A percentile compares a stretch with the other conserved stretches of the same genome.
Evolutionary conservation across 2,113 vertebrate genomes (phyloP).

Genomic region (Leptobrachium ailaonicum): DNA sequence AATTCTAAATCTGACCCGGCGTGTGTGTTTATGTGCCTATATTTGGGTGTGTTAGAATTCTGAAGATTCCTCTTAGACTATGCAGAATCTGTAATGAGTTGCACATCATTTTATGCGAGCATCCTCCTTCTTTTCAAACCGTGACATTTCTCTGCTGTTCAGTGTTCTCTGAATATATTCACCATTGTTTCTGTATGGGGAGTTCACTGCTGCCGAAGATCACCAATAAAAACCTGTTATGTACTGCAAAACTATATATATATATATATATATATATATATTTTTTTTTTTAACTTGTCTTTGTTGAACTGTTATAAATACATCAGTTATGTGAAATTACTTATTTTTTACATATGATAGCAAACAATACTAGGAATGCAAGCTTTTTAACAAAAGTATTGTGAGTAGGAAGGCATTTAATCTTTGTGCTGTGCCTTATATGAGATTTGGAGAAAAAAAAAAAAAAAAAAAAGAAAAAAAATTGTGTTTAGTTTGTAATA

Average conservation of each 20-base stretch:
- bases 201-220: too few species aligned
- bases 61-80: not conserved
- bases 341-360: too few species aligned
- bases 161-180: too few species aligned
- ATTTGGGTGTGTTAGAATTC: not conserved
- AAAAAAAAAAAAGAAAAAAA: constrained; percentile 53
- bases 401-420: constrained; percentile 66
- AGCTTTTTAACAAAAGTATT: constrained; percentile 61
- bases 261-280: too few species aligned
- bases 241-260: too few species aligned
- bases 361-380: constrained; percentile 19
- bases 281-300: too few species aligned
- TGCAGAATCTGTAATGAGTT: not conserved
- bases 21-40: constrained; percentile 17
- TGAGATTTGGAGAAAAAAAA: constrained; percentile 51
- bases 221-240: too few species aligned
- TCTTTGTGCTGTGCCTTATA: constrained; percentile 64
- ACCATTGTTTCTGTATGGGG: too few species aligned
- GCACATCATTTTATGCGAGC: not conserved
- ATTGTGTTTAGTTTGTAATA: too few species aligned
- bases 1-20: constrained; percentile 54
- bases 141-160: not conserved
- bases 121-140: not conserved
- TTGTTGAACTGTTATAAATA: too few species aligned
- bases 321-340: too few species aligned